Evolutionary conservation across 2,113 vertebrate genomes (phyloP).

Genomic region (Alectura lathami): DNA sequence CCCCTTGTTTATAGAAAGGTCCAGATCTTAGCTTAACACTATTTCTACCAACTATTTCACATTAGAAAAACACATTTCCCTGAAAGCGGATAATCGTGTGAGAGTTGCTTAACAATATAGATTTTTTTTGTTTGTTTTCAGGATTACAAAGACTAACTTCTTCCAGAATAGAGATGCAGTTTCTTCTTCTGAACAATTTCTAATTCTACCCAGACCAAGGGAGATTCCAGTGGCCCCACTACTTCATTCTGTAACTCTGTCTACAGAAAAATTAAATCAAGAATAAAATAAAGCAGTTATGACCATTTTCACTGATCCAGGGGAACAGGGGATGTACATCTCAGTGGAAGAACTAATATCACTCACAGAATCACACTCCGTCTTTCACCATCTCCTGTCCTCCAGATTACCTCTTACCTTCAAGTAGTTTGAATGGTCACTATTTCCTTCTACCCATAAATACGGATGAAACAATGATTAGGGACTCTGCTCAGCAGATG

Average conservation of each 20-base stretch:
- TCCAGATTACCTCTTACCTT: slow-evolving; percentile 4
- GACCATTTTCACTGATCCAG: not conserved
- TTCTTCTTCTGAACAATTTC: not conserved
- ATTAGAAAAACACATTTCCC: not conserved
- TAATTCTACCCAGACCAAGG: not conserved
- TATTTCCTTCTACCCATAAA: not conserved
- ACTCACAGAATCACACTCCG: not conserved
- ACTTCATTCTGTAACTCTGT: not conserved
- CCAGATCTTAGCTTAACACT: not conserved
- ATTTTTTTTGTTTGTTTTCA: not conserved
- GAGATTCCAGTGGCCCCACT: not conserved
- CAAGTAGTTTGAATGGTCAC: not conserved
- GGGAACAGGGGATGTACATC: not conserved
- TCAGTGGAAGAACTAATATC: not conserved
- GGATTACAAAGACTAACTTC: not conserved
- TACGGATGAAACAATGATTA: not conserved
- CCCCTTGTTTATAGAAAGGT: not conserved
- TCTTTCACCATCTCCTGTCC: not conserved
- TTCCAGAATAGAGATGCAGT: not conserved
- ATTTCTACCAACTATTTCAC: not conserved
- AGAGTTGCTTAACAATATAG: not conserved
- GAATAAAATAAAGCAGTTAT: not conserved
- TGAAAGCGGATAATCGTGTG: not conserved
- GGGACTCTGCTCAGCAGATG: not conserved
- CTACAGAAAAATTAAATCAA: not conserved